phyloP scores from a whole-genome alignment of 1,140 invertebrate genomes.

The Heterodera schachtii region DNA sequence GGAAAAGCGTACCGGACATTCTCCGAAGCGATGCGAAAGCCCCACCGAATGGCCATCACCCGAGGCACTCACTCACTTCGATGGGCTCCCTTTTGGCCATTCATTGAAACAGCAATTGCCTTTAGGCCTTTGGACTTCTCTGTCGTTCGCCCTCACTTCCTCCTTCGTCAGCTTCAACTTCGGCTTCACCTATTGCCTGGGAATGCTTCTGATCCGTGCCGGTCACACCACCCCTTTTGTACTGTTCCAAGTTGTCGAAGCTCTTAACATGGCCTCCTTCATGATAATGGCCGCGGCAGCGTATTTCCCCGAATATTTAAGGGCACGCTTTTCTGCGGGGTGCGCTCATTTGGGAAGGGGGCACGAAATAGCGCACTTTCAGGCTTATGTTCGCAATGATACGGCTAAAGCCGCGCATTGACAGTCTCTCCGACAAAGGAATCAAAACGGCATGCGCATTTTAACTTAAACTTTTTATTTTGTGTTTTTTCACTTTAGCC shows the following conservation, averaged over 20 bases:
- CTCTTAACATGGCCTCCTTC: slow-evolving; percentile 60
- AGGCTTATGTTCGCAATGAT: slow-evolving; percentile 54
- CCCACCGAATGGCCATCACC: slow-evolving; percentile 49
- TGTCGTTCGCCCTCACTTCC: slow-evolving; percentile 48
- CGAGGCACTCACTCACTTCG: slow-evolving; percentile 23
- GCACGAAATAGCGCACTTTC: neutral
- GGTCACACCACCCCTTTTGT: slow-evolving; percentile 52
- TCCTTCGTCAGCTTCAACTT: slow-evolving; percentile 58
- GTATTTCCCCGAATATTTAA: slow-evolving; percentile 68
- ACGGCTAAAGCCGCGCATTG: slow-evolving; percentile 64
- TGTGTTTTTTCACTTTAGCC: slow-evolving; percentile 21
- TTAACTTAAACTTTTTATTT: neutral
- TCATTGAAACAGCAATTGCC: neutral
- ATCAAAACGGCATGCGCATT: slow-evolving; percentile 16
- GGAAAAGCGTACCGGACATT: slow-evolving; percentile 44
- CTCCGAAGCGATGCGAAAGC: slow-evolving; percentile 36
- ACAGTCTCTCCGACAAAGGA: slow-evolving; percentile 62
- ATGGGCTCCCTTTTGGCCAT: neutral
- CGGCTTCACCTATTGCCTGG: slow-evolving; percentile 56
- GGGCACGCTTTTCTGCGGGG: slow-evolving; percentile 66
- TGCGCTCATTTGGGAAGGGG: neutral
- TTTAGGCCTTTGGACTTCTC: slow-evolving; percentile 53
- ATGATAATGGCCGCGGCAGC: slow-evolving; percentile 66
- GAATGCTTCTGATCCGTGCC: slow-evolving; percentile 44
- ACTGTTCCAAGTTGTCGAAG: slow-evolving; percentile 65